Conservation (phyloP, 1,140 invertebrate genomes). For the Drosophila obscura region DNA sequence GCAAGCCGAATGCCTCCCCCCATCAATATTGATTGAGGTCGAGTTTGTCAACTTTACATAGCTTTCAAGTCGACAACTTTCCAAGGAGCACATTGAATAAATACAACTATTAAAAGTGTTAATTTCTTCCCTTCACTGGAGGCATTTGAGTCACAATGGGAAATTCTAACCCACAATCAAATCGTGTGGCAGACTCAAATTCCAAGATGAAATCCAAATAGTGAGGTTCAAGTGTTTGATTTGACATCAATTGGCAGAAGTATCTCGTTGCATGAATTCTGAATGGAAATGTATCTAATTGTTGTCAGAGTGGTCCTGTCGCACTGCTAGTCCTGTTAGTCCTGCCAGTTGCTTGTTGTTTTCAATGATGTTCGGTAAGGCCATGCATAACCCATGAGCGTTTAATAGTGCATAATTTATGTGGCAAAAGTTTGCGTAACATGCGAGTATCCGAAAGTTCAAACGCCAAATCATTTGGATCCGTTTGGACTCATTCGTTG, state of each 20-base stretch:
- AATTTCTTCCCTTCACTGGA: slow-evolving; percentile 1
- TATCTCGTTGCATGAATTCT: slow-evolving; percentile 25
- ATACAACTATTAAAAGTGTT: slow-evolving; percentile 6
- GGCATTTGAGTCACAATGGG: slow-evolving; percentile 18
- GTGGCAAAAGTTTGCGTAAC: slow-evolving; percentile 42
- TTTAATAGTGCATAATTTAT: slow-evolving; percentile 53
- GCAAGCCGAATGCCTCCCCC: slow-evolving; percentile 5
- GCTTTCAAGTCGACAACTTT: slow-evolving; percentile 24
- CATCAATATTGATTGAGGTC: slow-evolving; percentile 46
- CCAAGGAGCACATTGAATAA: slow-evolving; percentile 37
- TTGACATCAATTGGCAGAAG: slow-evolving; percentile 1
- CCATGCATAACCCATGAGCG: slow-evolving; percentile 42
- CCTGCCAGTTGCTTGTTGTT: neutral
- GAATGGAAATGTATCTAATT: slow-evolving; percentile 44
- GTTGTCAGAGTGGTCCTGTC: slow-evolving; percentile 6
- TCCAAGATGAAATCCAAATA: slow-evolving; percentile 23
- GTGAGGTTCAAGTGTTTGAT: neutral
- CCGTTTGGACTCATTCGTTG: slow-evolving; percentile 27
- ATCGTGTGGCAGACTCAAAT: slow-evolving; percentile 14
- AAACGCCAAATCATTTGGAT: slow-evolving; percentile 51
- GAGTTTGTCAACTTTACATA: slow-evolving; percentile 32
- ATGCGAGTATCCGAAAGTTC: slow-evolving; percentile 30
- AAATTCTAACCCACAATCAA: slow-evolving; percentile 10
- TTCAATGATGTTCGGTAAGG: slow-evolving; percentile 6
- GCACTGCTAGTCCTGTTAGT: neutral